phyloP scores from a whole-genome alignment of 2,113 vertebrate genomes.

The Saccopteryx leptura region DNA sequence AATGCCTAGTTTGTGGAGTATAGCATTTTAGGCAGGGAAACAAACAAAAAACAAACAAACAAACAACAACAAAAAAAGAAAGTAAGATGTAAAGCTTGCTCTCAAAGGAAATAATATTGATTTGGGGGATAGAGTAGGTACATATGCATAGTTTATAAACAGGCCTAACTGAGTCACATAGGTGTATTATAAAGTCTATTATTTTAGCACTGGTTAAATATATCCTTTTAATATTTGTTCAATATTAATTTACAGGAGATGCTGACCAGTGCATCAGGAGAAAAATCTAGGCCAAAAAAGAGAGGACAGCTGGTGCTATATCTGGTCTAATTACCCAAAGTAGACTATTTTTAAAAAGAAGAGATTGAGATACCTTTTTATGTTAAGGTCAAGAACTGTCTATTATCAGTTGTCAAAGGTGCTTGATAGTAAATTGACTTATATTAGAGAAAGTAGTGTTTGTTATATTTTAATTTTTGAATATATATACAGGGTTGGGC shows the following conservation, averaged over 20 bases:
- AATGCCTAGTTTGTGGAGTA: not conserved
- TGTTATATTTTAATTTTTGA: not conserved
- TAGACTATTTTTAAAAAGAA: constrained; percentile 46
- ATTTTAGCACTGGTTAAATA: constrained; percentile 2
- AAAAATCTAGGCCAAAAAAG: constrained; percentile 39
- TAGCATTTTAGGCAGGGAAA: not conserved
- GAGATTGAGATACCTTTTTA: constrained; percentile 1
- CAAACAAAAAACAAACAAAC: not conserved
- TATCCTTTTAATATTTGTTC: constrained; percentile 42
- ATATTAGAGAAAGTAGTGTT: not conserved
- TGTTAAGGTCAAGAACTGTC: constrained; percentile 12
- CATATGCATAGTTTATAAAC: not conserved
- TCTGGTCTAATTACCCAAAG: not conserved
- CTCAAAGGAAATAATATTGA: not conserved
- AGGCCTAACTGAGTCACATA: not conserved
- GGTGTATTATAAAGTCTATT: not conserved
- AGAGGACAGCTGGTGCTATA: constrained; percentile 57
- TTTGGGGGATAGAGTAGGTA: not conserved
- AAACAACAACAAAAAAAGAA: not conserved
- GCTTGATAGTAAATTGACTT: not conserved
- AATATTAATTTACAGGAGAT: constrained; percentile 50
- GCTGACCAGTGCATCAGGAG: not conserved
- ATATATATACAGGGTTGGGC: not conserved
- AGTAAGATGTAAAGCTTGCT: not conserved
- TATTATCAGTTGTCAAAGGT: not conserved